Conservation (phyloP, 2,888 invertebrate genomes). For the Amorpha juglandis region DNA sequence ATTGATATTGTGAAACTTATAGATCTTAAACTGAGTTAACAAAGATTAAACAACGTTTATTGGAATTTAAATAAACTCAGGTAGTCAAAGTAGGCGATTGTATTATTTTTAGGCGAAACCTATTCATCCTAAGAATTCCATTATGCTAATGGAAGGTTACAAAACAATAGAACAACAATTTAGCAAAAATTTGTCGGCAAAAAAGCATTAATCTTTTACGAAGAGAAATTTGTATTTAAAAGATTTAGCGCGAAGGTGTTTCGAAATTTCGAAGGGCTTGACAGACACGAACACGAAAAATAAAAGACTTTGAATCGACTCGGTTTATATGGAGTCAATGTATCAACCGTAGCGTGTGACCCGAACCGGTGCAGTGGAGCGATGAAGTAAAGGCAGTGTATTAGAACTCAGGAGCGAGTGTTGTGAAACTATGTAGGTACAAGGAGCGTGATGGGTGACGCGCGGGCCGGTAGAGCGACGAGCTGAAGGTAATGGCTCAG, state of each 20-base stretch:
- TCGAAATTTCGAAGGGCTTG: slow-evolving; percentile 29
- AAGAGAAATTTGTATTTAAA: slow-evolving; percentile 32
- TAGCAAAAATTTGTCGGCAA: slow-evolving; percentile 20
- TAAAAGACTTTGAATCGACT: background rate
- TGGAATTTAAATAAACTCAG: background rate
- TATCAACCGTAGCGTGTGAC: background rate
- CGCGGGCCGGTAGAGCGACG: no score
- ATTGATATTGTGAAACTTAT: no score
- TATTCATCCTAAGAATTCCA: slow-evolving; percentile 21
- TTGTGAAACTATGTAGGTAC: background rate
- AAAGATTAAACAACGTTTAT: no score
- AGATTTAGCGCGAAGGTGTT: slow-evolving; percentile 32
- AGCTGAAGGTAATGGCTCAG: no score
- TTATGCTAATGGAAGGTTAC: slow-evolving; percentile 18
- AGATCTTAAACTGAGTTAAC: no score
- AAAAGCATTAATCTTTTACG: slow-evolving; percentile 32
- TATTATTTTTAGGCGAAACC: slow-evolving; percentile 14
- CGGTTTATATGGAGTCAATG: slow-evolving; percentile 17
- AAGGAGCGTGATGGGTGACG: no score
- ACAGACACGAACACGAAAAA: background rate
- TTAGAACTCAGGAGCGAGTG: background rate
- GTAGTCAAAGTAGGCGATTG: slow-evolving; percentile 12
- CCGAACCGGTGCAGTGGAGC: background rate
- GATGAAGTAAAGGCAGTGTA: background rate
- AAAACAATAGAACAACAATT: slow-evolving; percentile 35